Conservation (phyloP, 2,888 invertebrate species). For the Morinoia aosen region DNA sequence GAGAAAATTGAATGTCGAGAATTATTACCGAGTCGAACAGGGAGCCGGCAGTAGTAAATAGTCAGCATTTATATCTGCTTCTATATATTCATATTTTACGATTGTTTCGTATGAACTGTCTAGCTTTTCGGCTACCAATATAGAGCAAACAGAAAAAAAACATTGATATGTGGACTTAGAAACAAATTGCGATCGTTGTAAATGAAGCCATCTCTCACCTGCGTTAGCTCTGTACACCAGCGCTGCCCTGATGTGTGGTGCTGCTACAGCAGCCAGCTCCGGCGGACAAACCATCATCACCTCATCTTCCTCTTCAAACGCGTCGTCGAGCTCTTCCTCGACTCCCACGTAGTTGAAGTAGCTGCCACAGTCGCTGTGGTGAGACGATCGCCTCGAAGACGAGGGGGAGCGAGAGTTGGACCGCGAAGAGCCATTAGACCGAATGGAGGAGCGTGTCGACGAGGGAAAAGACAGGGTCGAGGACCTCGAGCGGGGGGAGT, state of each 20-base stretch:
- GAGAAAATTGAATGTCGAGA: no score
- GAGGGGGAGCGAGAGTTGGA: constrained; percentile 42
- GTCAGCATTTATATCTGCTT: background rate
- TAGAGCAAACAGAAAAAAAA: background rate
- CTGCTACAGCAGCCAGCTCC: constrained; percentile 30
- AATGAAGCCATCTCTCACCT: background rate
- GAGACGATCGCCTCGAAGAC: constrained; percentile 14
- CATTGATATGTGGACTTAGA: background rate
- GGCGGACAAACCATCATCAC: constrained; percentile 39
- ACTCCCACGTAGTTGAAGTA: constrained; percentile 26
- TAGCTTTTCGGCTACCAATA: background rate
- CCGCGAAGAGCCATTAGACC: constrained; percentile 26
- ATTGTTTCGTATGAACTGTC: background rate
- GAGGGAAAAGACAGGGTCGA: constrained; percentile 49
- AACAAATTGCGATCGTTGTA: background rate
- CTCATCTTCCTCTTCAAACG: constrained; percentile 32
- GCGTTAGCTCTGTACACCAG: constrained; percentile 34
- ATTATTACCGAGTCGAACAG: no score
- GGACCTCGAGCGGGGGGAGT: constrained; percentile 40
- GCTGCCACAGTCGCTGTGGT: constrained; percentile 7
- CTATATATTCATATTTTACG: background rate
- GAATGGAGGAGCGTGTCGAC: constrained; percentile 32
- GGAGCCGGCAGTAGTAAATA: no score
- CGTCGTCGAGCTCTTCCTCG: constrained; percentile 51
- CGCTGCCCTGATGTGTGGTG: constrained; percentile 33